A percentile compares a stretch with the other conserved stretches of the same genome.
phyloP scores from a whole-genome alignment of 1,140 invertebrate species.

The Drosophila triauraria region DNA sequence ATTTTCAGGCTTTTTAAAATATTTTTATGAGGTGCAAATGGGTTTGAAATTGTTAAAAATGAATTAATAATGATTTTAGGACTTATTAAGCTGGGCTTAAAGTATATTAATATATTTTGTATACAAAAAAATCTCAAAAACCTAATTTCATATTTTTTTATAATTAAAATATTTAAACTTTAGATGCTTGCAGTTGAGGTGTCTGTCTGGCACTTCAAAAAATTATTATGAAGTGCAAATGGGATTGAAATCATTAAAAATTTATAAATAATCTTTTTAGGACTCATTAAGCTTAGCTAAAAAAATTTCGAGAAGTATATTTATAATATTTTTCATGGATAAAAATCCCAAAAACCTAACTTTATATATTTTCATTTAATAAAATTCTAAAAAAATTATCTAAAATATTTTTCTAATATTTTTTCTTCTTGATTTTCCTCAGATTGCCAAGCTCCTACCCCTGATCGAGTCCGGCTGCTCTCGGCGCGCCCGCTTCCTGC shows the following conservation, averaged over 20 bases:
- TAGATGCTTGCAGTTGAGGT: too few relatives aligned
- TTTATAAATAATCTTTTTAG: not conserved
- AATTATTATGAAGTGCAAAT: not conserved
- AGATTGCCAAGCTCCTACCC: conserved; percentile 89
- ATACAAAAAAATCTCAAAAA: too few relatives aligned
- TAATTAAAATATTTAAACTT: too few relatives aligned
- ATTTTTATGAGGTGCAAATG: too few relatives aligned
- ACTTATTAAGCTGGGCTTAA: too few relatives aligned
- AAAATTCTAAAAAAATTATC: not conserved
- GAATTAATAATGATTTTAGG: too few relatives aligned
- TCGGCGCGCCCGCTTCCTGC: conserved; percentile 93
- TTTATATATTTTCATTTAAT: not conserved
- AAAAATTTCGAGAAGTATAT: not conserved
- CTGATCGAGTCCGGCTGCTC: conserved; percentile 91
- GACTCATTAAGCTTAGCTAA: not conserved
- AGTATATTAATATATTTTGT: too few relatives aligned
- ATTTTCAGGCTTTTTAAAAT: too few relatives aligned
- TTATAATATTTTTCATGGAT: not conserved
- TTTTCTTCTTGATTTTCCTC: conserved; percentile 87
- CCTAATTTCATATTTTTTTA: not conserved
- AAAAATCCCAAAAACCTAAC: not conserved
- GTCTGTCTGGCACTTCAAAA: not conserved
- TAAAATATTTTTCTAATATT: conserved; percentile 6
- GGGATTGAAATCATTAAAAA: not conserved
- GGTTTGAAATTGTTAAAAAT: too few relatives aligned